These are phyloP conservation scores for Fregata magnificens DNA, from an alignment of 2,113 vertebrate genomes.

Conservation along the genomic window DNA sequence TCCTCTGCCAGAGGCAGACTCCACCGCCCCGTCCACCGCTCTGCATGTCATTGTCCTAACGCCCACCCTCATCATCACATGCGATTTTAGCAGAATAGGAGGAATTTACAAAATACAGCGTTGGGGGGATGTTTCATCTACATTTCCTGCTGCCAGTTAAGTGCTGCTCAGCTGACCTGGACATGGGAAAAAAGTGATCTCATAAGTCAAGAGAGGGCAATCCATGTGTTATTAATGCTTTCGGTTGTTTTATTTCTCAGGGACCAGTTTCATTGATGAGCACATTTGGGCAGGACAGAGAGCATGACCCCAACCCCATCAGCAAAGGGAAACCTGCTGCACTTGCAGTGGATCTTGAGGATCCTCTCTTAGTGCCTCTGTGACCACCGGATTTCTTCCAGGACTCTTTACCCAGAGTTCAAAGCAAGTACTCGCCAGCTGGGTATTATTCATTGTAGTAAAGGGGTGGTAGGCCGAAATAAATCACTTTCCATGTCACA, in stretches of 20 bases:
- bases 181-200: not conserved
- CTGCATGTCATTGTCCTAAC: fast-evolving
- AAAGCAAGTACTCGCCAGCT: not conserved
- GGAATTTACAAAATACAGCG: not conserved
- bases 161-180: not conserved
- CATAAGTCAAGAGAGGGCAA: not conserved
- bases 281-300: not conserved
- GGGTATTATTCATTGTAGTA: not conserved
- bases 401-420: not conserved
- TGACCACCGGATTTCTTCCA: not conserved
- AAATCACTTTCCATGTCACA: not conserved
- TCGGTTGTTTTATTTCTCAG: not conserved
- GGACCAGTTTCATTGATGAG: not conserved
- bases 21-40: fast-evolving
- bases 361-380: not conserved
- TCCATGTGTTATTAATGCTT: not conserved
- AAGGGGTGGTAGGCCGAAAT: not conserved
- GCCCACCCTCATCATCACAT: not conserved
- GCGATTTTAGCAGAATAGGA: not conserved
- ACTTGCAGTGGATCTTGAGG: fast-evolving
- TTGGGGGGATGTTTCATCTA: fast-evolving
- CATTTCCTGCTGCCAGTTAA: not conserved
- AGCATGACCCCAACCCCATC: not conserved
- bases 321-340: not conserved
- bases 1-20: fast-evolving